Evolutionary conservation across 2,797 vertebrate genomes (phyloP), one percentile per base, ranked within the genome.

Genomic region (Takifugu rubripes): DNA sequence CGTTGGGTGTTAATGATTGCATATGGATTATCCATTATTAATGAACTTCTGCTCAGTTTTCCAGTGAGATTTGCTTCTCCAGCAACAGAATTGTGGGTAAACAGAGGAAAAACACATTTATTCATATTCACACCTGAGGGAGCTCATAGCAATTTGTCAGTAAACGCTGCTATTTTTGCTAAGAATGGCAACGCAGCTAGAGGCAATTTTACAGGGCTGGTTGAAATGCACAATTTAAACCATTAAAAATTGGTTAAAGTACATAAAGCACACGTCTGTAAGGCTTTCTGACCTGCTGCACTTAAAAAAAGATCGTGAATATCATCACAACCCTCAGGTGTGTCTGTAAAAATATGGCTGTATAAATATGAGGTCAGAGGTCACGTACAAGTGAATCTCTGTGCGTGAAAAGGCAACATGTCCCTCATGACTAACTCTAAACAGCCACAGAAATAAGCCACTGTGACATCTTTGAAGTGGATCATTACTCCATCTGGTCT

Each of bases 401-500:
- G 8, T 24, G 1, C 21, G 14, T 45, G 25, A 59, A 56, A 43
- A 53, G 17, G 24, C 24, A 47, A 54, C 54, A 17, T n/a, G 6
- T 42, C 16, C 16, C 21, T 21, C 40, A 44, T 11, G 29, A 25
- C 24, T 7, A 27, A 29, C 21, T 31, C 33, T 6, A 16, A 46
- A 52, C 8, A 25, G 29, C 25, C 7, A 40, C 42, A 36, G 21
- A 26, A 10, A 24, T 7, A 49, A 46, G 29, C 24, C 14, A 26
- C 24, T 46, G 49, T 55, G 14, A 49, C 33, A 15, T 25, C 25
- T 49, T 36, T 10, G 58, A 29, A 52, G 24, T 0, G 15, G 26
- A 14, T 66, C 44, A 69, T 59, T 68, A 52, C 52, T 33, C 24
- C 33, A 0, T 24, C 6, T 5, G 12, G 27, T 52, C 61, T 36